Evolutionary conservation across 2,888 invertebrate genomes (phyloP).

Genomic region (Mesorhabditis spiculigera): DNA sequence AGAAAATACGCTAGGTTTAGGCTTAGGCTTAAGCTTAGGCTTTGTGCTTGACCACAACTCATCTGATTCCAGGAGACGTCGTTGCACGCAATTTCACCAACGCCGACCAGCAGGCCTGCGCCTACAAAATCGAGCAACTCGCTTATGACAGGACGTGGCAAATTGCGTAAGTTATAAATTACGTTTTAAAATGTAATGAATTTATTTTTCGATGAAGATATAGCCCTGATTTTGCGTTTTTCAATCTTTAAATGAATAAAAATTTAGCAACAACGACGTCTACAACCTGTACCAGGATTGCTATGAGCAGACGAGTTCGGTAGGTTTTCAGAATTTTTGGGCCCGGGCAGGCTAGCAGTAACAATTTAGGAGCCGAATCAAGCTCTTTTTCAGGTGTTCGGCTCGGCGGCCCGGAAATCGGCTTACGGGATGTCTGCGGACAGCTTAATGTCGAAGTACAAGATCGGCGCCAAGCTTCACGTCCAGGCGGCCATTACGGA

Average conservation of each 20-base stretch:
- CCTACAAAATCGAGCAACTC: conserved; percentile 27
- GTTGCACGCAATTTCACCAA: conserved; percentile 26
- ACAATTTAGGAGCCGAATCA: not conserved
- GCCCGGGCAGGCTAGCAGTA: conserved; percentile 3
- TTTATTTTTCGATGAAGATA: not conserved
- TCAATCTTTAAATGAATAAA: not conserved
- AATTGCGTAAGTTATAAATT: conserved; percentile 11
- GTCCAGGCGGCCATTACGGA: not conserved
- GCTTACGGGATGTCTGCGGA: too few relatives aligned
- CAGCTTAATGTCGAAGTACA: not conserved
- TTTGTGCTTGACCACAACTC: too few relatives aligned
- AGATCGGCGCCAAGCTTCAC: not conserved
- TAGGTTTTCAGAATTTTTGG: conserved; percentile 4
- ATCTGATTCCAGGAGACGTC: conserved; percentile 18
- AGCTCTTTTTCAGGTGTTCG: conserved; percentile 1
- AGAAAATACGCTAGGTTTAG: not conserved
- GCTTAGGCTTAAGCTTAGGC: not conserved
- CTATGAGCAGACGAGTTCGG: conserved; percentile 24
- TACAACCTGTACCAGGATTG: conserved; percentile 53
- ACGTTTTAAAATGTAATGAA: not conserved
- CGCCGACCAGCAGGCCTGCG: conserved; percentile 24
- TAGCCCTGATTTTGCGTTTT: not conserved
- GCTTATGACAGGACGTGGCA: conserved; percentile 31
- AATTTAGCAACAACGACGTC: conserved; percentile 30
- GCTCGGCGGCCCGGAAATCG: not conserved